Conservation (phyloP, 2,888 invertebrate species). For the Anoplius nigerrimus region DNA sequence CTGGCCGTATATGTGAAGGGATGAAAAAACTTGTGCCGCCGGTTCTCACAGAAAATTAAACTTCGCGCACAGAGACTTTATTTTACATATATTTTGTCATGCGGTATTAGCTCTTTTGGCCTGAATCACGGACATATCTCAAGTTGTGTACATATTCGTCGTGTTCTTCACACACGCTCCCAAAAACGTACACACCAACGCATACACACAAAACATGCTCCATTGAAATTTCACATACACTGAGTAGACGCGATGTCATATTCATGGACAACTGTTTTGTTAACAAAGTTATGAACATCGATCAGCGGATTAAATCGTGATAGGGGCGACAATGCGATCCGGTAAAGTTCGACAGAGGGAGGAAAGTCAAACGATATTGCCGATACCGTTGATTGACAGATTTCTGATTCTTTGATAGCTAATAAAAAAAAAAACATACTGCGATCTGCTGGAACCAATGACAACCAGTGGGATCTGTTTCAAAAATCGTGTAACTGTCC, state of each 20-base stretch:
- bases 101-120: neutral
- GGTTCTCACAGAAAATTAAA: too few relatives aligned
- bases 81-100: neutral
- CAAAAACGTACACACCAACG: constrained; percentile 6
- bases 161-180: neutral
- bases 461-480: too few relatives aligned
- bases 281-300: constrained; percentile 31
- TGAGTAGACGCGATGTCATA: constrained; percentile 49
- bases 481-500: too few relatives aligned
- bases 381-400: constrained; percentile 1
- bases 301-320: constrained; percentile 24
- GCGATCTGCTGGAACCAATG: constrained; percentile 71
- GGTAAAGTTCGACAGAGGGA: neutral
- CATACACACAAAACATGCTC: constrained; percentile 60
- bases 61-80: too few relatives aligned
- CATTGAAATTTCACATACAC: constrained; percentile 54
- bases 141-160: too few relatives aligned
- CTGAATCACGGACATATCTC: neutral
- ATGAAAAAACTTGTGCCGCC: too few relatives aligned
- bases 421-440: constrained; percentile 34
- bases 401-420: constrained; percentile 19
- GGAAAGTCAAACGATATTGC: neutral
- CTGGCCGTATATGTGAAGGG: too few relatives aligned
- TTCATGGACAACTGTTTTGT: constrained; percentile 52
- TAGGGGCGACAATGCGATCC: neutral